A percentile compares a stretch with the other conserved stretches of the same genome.
phyloP scores from a whole-genome alignment of 2,113 vertebrate species.

The Ptilorrhoa leucosticta region DNA sequence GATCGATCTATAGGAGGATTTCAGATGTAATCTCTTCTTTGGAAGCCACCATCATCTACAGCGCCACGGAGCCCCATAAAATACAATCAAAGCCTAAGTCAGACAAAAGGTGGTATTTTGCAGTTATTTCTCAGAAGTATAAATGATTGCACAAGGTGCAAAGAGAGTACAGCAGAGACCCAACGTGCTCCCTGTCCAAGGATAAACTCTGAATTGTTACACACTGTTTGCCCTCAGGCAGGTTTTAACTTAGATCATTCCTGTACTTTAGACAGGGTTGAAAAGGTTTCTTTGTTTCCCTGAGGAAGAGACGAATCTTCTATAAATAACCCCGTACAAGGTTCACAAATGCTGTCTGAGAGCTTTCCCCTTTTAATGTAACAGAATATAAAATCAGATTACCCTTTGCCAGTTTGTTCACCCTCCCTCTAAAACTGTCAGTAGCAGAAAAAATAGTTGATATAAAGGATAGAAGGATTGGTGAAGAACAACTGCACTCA shows the following conservation, averaged over 20 bases:
- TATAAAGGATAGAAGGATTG: not conserved
- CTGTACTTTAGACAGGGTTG: constrained; percentile 4
- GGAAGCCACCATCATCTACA: not conserved
- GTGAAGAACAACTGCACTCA: not conserved
- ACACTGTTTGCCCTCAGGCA: not conserved
- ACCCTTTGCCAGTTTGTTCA: not conserved
- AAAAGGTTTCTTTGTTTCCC: constrained; percentile 40
- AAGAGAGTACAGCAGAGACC: not conserved
- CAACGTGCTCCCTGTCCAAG: not conserved
- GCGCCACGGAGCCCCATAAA: not conserved
- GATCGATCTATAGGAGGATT: not conserved
- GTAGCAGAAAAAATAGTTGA: not conserved
- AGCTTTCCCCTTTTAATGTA: not conserved
- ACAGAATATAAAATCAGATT: not conserved
- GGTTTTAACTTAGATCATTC: constrained; percentile 18
- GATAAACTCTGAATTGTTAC: constrained; percentile 11
- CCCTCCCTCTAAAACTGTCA: not conserved
- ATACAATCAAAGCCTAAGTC: not conserved
- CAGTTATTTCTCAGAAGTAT: not conserved
- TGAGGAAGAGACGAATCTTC: not conserved
- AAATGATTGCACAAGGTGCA: not conserved
- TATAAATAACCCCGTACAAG: not conserved
- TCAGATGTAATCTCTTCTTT: not conserved
- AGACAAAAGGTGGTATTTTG: not conserved
- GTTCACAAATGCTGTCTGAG: not conserved